Conservation (phyloP, 2,797 vertebrate genomes). For the Coluber constrictor region DNA sequence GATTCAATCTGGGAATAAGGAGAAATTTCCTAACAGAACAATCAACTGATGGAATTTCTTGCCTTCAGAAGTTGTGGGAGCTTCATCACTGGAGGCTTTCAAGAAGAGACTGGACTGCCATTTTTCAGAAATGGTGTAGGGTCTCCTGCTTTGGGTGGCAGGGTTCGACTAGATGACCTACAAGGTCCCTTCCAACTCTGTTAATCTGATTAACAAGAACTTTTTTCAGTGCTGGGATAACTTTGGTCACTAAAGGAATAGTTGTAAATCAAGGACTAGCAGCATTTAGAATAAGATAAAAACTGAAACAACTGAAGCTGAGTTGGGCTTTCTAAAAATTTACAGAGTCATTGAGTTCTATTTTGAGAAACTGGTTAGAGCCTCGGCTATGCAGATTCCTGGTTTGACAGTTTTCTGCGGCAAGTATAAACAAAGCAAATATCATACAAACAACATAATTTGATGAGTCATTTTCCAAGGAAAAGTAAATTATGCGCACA, state of each 20-base stretch:
- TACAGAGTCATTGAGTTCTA: background rate
- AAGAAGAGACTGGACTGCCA: too few relatives aligned
- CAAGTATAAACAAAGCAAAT: background rate
- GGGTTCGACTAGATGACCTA: too few relatives aligned
- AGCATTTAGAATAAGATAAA: background rate
- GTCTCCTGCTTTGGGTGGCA: too few relatives aligned
- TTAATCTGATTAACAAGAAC: background rate
- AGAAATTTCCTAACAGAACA: too few relatives aligned
- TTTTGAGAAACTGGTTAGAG: background rate
- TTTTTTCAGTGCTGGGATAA: background rate
- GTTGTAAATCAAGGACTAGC: background rate
- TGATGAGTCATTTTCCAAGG: background rate
- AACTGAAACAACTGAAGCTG: background rate
- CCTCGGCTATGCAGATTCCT: background rate
- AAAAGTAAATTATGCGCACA: background rate
- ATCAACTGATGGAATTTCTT: too few relatives aligned
- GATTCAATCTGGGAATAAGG: too few relatives aligned
- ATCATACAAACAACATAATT: background rate
- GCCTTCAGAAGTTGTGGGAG: too few relatives aligned
- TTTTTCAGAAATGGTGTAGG: too few relatives aligned
- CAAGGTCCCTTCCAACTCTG: too few relatives aligned
- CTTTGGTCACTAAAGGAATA: background rate
- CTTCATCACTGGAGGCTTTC: too few relatives aligned
- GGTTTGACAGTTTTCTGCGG: background rate
- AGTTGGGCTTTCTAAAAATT: background rate